Percentiles rank a stretch among this genome's conserved stretches.
phyloP scores from a whole-genome alignment of 2,113 vertebrate genomes.

The Clarias macrocephalus region DNA sequence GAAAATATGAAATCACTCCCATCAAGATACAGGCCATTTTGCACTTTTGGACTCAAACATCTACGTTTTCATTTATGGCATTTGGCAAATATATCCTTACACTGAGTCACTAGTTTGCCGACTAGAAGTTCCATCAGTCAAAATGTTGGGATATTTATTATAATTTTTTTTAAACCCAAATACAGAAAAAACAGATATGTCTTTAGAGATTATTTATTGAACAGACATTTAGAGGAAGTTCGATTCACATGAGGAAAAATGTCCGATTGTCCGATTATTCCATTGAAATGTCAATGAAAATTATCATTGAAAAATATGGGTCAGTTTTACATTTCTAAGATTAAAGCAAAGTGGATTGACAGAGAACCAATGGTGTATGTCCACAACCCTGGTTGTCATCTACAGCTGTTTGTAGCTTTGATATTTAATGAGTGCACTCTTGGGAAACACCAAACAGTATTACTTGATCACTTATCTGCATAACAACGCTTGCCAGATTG shows the following conservation, averaged over 20 bases:
- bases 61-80: no score
- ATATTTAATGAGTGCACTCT: slow-evolving; percentile 69
- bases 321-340: not conserved
- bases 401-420: slow-evolving; percentile 56
- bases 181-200: no score
- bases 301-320: not conserved
- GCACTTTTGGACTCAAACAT: not conserved
- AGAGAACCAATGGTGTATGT: not conserved
- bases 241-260: no score
- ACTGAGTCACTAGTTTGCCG: no score
- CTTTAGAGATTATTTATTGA: no score
- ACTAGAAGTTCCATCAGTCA: no score
- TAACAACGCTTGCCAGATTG: slow-evolving; percentile 41
- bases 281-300: not conserved
- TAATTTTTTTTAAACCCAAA: no score
- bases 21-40: not conserved
- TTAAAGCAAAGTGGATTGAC: not conserved
- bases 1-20: not conserved
- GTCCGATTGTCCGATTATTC: no score
- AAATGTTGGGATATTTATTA: no score
- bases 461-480: slow-evolving; percentile 56
- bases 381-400: slow-evolving; percentile 14
- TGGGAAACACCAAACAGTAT: slow-evolving; percentile 42
- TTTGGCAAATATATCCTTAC: no score
- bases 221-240: no score